Evolutionary conservation across 1,140 invertebrate genomes (phyloP).

Genomic region (Pachyrhynchus sulphureomaculatus): DNA sequence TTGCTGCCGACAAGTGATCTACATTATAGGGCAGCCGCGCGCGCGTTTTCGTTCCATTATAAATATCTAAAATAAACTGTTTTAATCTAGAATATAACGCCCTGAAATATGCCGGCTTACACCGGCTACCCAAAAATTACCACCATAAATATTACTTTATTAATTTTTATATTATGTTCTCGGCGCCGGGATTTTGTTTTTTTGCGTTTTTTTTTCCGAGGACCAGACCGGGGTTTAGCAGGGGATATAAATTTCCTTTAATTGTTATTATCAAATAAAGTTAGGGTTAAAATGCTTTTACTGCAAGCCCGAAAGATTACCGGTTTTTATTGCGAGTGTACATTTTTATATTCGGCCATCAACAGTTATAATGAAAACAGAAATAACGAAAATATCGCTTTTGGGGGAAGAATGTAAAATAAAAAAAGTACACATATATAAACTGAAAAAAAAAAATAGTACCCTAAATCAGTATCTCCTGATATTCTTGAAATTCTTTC

Average conservation of each 20-base stretch:
- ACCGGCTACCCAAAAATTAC: constrained; percentile 49
- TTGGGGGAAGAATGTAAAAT: no score
- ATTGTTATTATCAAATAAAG: not conserved
- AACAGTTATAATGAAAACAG: no score
- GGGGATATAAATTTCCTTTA: constrained; percentile 3
- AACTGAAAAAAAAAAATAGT: no score
- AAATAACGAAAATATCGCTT: no score
- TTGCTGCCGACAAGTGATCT: constrained; percentile 50
- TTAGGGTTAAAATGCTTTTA: no score
- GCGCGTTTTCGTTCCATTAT: constrained; percentile 42
- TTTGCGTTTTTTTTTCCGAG: not conserved
- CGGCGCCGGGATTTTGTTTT: not conserved
- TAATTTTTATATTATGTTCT: constrained; percentile 41
- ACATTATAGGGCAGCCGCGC: constrained; percentile 45
- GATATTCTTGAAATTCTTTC: no score
- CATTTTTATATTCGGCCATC: no score
- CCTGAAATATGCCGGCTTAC: constrained; percentile 41
- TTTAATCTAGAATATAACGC: constrained; percentile 52
- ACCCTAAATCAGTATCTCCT: no score
- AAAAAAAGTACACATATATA: no score
- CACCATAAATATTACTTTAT: constrained; percentile 50
- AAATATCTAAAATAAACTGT: constrained; percentile 54
- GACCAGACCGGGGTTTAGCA: not conserved
- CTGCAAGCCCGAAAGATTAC: no score
- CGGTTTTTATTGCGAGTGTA: no score